Base-by-base conservation (phyloP, 2,113 vertebrate species). In the Syngnathus scovelli region DNA sequence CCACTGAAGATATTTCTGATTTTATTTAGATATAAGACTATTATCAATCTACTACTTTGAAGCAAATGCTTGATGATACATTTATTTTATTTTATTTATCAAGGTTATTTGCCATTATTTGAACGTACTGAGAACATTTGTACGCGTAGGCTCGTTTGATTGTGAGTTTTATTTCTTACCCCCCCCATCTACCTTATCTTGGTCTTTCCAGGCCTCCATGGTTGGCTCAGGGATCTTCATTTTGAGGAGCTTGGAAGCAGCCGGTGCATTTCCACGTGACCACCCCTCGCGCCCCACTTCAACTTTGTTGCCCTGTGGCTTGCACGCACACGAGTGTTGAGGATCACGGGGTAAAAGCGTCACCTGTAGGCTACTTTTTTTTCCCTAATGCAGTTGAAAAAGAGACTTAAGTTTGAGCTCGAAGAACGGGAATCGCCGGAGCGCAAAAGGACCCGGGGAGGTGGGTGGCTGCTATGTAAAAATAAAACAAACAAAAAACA, bases 201-300 rank as follows among this genome's bases (percentile, higher is more conserved):
- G 64, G 18, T 56, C 5, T 65, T 3, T 41, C 0, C 70, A 88
- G 88, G 85, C 79, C 78, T 87, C 74, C 67, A 65, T 70, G 72
- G 67, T 87, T 75, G 77, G 81, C 88, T 89, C 86, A 88, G 86
- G 88, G 85, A 87, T 77, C 63, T 75, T 66, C 66, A 46, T 76
- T 78, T 64, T 58, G 55, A 36, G 55, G 55, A 58, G 27, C 15
- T 58, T 16, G 27, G 27, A 58, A 27, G 71, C 52, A 66, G 69
- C 66, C 75, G 76, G 60, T 19, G 63, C 78, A 78, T 69, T 21
- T 67, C 70, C 66, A 67, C 64, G 11, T 37, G 33, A 65, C 23
- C 63, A 51, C 63, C 63, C 33, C 48, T 18, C 27, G 46, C 62
- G 43, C 62, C 48, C 36, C 64, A 13, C 37, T 10, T 38, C 16